Base-by-base conservation (phyloP, 1,140 invertebrate species). In the Euwallacea similis region DNA sequence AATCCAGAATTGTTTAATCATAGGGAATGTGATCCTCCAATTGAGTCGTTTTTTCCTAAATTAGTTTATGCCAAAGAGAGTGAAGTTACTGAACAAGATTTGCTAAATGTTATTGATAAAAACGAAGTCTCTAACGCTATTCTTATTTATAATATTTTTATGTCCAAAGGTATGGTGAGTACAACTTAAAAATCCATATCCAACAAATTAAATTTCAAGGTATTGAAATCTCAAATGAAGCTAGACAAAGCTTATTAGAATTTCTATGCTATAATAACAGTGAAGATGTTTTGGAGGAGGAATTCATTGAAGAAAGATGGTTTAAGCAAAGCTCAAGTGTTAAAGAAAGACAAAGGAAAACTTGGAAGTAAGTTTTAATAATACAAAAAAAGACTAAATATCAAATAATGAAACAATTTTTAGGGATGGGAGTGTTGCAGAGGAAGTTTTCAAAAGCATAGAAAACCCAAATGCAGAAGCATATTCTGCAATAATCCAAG, bases 261-360 rank as follows among this genome's bases (percentile, higher is more conserved):
- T 79, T 96, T 11, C 78, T 95, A 3, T 94, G 93, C 78, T 96
- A 89, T 80, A 91, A 88, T 75, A 96, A 97, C 82, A 85, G 86
- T 73, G 83, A 87, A 60, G 88, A 93, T 69, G 82, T 86, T 0
- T 66, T 87, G 16, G 82, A 86, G 10, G 85, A 87, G 50, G 89
- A 93, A 58, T 89, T 88, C 77, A 79, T 90, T n/a, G 91, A 94
- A 79, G 90, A 94, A 81, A 86, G 87, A 62, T 95, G 90, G 91
- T 94, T 91, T 78, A 77, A 77, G 71, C 83, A 85, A 62, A 80
- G 81, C 74, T 76, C 79, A 76, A 74, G 80, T 65, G 75, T 76
- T 7, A 85, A 82, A 66, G 86, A 89, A n/a, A 83, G 84, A 66
- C 81, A 85, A 43, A 82, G 84, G 61, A 88, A 90, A 76, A 87